phyloP scores from a whole-genome alignment of 2,888 invertebrate genomes.

The Amphipyra tragopoginis region DNA sequence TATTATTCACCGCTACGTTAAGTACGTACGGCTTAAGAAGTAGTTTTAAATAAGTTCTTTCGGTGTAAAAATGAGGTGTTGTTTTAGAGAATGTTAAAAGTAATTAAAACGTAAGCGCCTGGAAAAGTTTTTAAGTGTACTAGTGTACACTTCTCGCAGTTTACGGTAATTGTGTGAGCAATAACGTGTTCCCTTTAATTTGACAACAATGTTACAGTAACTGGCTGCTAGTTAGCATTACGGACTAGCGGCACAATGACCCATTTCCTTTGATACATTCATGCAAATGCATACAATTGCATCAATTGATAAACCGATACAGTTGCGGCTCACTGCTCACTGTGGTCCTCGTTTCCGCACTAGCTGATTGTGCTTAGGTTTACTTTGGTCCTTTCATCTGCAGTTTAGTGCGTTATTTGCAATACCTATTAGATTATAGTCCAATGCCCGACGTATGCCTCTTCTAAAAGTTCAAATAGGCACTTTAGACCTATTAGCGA shows the following conservation, averaged over 20 bases:
- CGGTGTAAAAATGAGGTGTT: not conserved
- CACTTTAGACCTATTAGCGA: no score
- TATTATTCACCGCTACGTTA: slow-evolving; percentile 11
- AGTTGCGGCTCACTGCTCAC: no score
- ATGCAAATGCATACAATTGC: slow-evolving; percentile 20
- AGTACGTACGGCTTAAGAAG: not conserved
- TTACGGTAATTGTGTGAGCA: not conserved
- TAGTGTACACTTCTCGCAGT: not conserved
- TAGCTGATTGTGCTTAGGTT: no score
- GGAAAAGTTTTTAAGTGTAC: no score
- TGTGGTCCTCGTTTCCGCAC: no score
- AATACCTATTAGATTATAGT: no score
- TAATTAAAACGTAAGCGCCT: no score
- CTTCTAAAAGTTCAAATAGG: no score
- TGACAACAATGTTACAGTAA: slow-evolving; percentile 6
- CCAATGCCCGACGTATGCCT: no score
- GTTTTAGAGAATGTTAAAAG: no score
- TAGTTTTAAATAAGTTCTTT: slow-evolving; percentile 23
- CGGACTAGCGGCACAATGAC: slow-evolving; percentile 1
- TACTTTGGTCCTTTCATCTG: no score
- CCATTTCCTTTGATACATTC: slow-evolving; percentile 7
- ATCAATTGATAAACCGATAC: slow-evolving; percentile 5
- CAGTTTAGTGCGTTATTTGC: no score
- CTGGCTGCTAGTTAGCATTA: slow-evolving; percentile 1
- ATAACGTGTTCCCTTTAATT: slow-evolving; percentile 2